Percentiles rank a stretch among this genome's conserved stretches.
Conservation (phyloP, 1,140 invertebrate species). For the Colletes latitarsis region DNA sequence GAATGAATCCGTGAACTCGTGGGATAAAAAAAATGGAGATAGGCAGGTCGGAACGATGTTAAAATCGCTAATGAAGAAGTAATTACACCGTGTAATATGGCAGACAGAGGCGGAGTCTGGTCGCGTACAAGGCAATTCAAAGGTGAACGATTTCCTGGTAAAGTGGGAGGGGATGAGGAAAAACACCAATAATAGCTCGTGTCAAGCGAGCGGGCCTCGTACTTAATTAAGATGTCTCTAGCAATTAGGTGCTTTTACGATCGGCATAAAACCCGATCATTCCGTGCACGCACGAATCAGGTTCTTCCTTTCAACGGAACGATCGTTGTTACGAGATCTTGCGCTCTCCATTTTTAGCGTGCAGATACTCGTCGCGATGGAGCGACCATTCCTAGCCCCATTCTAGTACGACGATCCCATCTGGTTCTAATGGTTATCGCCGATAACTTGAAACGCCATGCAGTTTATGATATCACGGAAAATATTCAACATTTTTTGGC, state of each 20-base stretch:
- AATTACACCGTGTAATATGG: conserved; percentile 34
- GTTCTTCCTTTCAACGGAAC: conserved; percentile 21
- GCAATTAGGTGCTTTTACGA: conserved; percentile 64
- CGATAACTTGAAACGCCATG: neutral
- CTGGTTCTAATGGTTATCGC: neutral
- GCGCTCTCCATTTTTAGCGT: neutral
- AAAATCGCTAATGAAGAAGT: conserved; percentile 40
- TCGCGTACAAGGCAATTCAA: conserved; percentile 32
- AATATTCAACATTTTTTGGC: too few relatives aligned
- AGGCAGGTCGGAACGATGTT: conserved; percentile 6
- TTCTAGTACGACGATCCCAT: too few relatives aligned
- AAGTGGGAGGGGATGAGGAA: neutral
- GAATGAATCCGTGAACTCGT: neutral
- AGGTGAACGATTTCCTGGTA: neutral
- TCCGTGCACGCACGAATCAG: conserved; percentile 61
- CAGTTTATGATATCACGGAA: too few relatives aligned
- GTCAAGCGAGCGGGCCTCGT: conserved; percentile 24
- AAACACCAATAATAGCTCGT: conserved; percentile 24
- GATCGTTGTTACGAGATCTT: neutral
- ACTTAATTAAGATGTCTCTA: conserved; percentile 66
- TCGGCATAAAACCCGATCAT: conserved; percentile 61
- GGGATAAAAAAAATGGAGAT: neutral
- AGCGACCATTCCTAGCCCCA: neutral
- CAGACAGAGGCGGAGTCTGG: conserved; percentile 3
- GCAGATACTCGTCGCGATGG: neutral